Conservation (phyloP, 1,140 invertebrate genomes). For the Drosophila takahashii region DNA sequence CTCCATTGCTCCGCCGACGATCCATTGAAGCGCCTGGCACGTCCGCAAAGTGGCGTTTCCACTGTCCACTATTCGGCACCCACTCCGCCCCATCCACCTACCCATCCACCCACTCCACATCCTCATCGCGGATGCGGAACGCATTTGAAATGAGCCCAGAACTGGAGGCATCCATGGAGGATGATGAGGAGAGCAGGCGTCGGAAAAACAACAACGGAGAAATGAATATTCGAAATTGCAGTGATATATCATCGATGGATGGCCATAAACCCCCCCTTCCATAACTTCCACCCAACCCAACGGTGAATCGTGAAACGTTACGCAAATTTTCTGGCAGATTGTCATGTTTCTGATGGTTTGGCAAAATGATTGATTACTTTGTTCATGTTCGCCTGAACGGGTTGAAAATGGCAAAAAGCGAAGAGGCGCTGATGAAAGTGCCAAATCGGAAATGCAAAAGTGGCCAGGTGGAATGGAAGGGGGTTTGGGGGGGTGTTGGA, state of each 20-base stretch:
- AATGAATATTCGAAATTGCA: conserved; percentile 77
- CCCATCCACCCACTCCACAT: conserved; percentile 23
- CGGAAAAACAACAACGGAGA: conserved; percentile 49
- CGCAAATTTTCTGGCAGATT: conserved; percentile 74
- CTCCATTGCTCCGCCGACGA: background rate
- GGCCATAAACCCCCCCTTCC: background rate
- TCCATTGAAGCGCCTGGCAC: conserved; percentile 39
- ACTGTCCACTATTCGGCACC: conserved; percentile 30
- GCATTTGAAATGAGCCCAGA: conserved; percentile 69
- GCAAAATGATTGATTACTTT: conserved; percentile 78
- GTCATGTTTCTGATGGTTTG: conserved; percentile 78
- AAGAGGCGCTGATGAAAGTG: conserved; percentile 20
- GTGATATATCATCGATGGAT: conserved; percentile 80
- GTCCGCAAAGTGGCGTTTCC: conserved; percentile 40
- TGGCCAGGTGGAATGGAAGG: conserved; percentile 12
- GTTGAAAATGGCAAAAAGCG: conserved; percentile 1
- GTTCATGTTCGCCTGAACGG: conserved; percentile 60
- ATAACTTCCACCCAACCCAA: background rate
- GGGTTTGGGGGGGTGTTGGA: background rate
- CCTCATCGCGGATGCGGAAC: conserved; percentile 47
- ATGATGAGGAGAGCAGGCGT: conserved; percentile 17
- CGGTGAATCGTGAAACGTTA: conserved; percentile 54
- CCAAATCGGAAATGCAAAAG: conserved; percentile 56
- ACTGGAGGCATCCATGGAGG: background rate
- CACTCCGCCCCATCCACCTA: background rate